Base-by-base conservation (phyloP, 2,888 invertebrate genomes). In the Drosophila eohydei region DNA sequence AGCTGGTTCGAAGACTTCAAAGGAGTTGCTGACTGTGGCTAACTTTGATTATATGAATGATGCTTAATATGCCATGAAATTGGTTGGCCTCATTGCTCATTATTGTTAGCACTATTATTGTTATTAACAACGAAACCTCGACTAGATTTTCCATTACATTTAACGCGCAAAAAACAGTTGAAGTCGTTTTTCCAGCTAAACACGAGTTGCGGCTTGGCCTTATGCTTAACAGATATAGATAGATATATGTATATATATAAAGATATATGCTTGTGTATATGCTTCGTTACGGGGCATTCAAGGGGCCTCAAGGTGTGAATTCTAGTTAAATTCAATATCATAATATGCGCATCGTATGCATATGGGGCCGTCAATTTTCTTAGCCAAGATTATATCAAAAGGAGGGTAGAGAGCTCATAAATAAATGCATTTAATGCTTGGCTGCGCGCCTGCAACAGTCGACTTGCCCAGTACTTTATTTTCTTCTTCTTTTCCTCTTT, bases 391-490 rank as follows among this genome's bases (percentile, higher is more conserved):
- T 67, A 73, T 88, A 90, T 89, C 90, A 21, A 50, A 14, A 41
- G 63, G 21, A 48, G 62, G 74, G 57, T 71, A 66, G 36, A 16
- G 57, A 16, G 57, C 89, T 86, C 90, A 86, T 89, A 86, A 86
- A 90, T 86, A 86, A 86, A 90, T 86, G 89, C 80, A 86, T 90
- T 90, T 89, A 90, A 85, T 88, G 90, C 71, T 77, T 69, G 61
- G 71, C 57, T 73, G 83, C 51, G 32, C 41, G 28, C 21, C 64
- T 60, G 54, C 21, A 1, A 12, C 21, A 52, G 52, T 5, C 50
- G 6, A 57, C 26, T 36, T 52, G 78, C 40, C 63, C 78, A 65
- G 54, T 40, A 40, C 54, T 54, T 38, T 54, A 54, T 40, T 28
- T n/a, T n/a, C 34, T 36, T 16, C 9, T n/a, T 4, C 6, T 38